Base-by-base conservation (phyloP, 1,140 invertebrate species). In the Eciton burchellii region DNA sequence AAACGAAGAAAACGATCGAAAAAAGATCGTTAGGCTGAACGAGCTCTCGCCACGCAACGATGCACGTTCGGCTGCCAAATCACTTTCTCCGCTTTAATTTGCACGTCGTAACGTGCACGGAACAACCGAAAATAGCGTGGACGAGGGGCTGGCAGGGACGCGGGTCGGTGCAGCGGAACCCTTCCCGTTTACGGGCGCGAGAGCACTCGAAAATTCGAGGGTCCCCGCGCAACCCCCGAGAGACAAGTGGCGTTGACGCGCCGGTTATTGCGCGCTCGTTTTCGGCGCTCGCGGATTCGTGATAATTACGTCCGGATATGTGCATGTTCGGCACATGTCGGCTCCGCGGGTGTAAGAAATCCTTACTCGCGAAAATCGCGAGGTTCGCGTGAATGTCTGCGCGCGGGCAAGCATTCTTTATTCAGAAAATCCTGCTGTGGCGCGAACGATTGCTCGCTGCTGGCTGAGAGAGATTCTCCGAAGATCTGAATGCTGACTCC, bases 11-110 rank as follows among this genome's bases (percentile, higher is more conserved):
- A n/a, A n/a, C n/a, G n/a, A n/a, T n/a, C n/a, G n/a, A n/a, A 68
- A n/a, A 16, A 43, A 62, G 63, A 57, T 79, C n/a, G 74, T 70
- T 68, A 76, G 59, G 43, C 52, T 19, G 57, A 83, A 59, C 24
- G 29, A 56, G 65, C 26, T 43, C 47, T 19, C 43, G 54, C 74
- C 74, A 79, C 82, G 76, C 56, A 76, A 72, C 62, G 79, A 71
- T 65, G 76, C 66, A 84, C 83, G 60, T 66, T 47, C 47, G 66
- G 71, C 43, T 68, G 79, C 84, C 82, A 74, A 86, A 84, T 73
- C 84, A 86, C 84, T 82, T 85, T 83, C 84, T 85, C 84, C 63
- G 79, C 84, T 83, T 87, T 87, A 87, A 87, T 87, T 87, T 83
- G 82, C 83, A 76, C 76, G 76, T 74, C 81, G 82, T 87, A 85